A percentile compares a stretch with the other conserved stretches of the same genome.
phyloP scores from a whole-genome alignment of 2,113 vertebrate species.

The Sinocyclocheilus anshuiensis region DNA sequence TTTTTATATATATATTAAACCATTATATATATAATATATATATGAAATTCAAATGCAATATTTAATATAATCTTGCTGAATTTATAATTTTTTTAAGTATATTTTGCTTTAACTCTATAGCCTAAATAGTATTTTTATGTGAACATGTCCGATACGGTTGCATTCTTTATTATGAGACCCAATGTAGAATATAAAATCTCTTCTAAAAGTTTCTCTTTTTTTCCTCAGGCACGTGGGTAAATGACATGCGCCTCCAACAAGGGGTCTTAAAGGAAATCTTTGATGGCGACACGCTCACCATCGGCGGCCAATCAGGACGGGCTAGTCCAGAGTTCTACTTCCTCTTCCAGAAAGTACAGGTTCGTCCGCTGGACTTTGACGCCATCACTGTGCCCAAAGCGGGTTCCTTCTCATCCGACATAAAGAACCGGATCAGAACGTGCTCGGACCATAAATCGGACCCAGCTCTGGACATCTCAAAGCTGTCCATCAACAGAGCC shows the following conservation, averaged over 20 bases:
- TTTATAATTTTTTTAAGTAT: no score
- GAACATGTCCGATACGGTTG: neutral
- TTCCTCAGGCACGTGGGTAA: constrained; percentile 85
- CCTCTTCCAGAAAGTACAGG: constrained; percentile 89
- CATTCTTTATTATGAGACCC: neutral
- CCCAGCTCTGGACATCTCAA: constrained; percentile 69
- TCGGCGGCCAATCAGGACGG: constrained; percentile 73
- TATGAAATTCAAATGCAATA: no score
- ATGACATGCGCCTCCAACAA: constrained; percentile 80
- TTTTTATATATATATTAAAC: no score
- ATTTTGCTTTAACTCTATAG: no score
- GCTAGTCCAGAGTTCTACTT: constrained; percentile 86
- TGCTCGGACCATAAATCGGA: constrained; percentile 68
- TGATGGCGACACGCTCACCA: constrained; percentile 85
- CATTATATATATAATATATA: no score
- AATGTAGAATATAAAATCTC: neutral
- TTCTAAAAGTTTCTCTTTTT: neutral
- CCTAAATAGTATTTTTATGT: neutral
- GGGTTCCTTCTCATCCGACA: constrained; percentile 74
- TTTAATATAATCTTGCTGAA: no score
- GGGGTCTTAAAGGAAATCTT: constrained; percentile 79
- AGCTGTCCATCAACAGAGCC: constrained; percentile 77
- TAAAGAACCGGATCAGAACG: constrained; percentile 73
- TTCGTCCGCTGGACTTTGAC: constrained; percentile 87
- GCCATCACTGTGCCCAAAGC: constrained; percentile 86